Base-by-base conservation (phyloP, 2,888 invertebrate genomes). In the Sphaerophoria taeniata region DNA sequence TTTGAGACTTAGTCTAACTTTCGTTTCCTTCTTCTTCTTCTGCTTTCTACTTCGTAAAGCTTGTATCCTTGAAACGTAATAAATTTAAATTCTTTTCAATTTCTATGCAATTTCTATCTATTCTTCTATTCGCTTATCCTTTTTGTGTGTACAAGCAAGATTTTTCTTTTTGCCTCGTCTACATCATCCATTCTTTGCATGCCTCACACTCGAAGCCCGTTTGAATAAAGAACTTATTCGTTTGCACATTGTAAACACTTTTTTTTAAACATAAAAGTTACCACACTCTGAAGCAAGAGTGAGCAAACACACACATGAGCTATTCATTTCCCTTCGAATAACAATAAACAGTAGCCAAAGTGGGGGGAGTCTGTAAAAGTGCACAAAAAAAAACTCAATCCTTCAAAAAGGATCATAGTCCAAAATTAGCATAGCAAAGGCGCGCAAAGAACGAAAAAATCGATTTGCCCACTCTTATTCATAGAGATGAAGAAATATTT, bases 391-490 rank as follows among this genome's bases (percentile, higher is more conserved):
- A 71, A 65, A 49, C 14, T n/a, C 24, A 58, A 36, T 70, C 60
- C 55, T 70, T 45, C 63, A 63, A 72, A 76, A 80, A 45, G 76
- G 76, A 76, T 80, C 85, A 80, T 70, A 60, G 72, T 73, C 80
- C 80, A 73, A 80, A 85, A 85, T 85, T 85, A 85, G 85, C 85
- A 85, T 85, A 85, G 76, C 72, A 85, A 85, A 85, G 80, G 55
- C 60, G 47, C 36, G 51, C 65, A 53, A 31, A 12, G 24, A 43
- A 53, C 24, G 24, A 84, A 70, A 76, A 85, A 76, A 84, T 84
- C 79, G 84, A 84, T 79, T 84, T 51, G 60, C 84, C 71, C 69
- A 16, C 49, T 49, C 47, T 49, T 65, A 49, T 74, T 60, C 60
- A 45, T 33, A 65, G 53, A 51, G 63, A 53, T 39, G 67, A 67